Evolutionary conservation across 2,113 vertebrate species (phyloP), one percentile per base, ranked within the genome.

Genomic region (Cnemophilus loriae): DNA sequence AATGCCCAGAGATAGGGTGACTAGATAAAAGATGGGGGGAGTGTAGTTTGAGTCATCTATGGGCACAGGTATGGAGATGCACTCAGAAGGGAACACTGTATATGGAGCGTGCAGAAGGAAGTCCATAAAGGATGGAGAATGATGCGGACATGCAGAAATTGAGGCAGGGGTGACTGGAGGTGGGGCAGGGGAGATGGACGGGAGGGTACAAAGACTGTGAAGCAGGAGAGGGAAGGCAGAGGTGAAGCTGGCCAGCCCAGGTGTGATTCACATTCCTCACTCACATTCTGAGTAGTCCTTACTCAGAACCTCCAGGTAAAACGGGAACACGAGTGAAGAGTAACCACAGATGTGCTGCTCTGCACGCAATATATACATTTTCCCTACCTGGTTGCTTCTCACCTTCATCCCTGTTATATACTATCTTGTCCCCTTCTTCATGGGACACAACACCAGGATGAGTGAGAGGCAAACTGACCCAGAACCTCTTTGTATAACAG

Each of bases 401-500:
- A 86, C 32, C n/a, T 67, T 89, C 47, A 67, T 41, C 19, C 14
- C 27, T 93, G 21, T 49, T 21, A 26, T 9, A 5, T 23, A 12
- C 23, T 37, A 2, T 44, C 32, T 44, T 61, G 50, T 49, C 16
- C 6, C 17, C 37, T 60, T n/a, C 42, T 52, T 70, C 61, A 60
- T 35, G n/a, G n/a, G 65, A 21, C 33, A 32, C 28, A 64, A 3
- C 0, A 0, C n/a, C 55, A 71, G 23, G 13, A 30, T 53, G 52
- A 79, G 21, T 21, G 14, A 21, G n/a, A 89, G 39, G 13, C 26
- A 79, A 61, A 79, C n/a, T 59, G 73, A 68, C 28, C 39, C 44
- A 71, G 67, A 76, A 84, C 14, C 8, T 53, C 17, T 39, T 37
- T 55, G 20, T 46, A 28, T 63, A 39, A 68, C 23, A 60, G 18